Percentiles rank a stretch among this genome's conserved stretches.
Conservation (phyloP, 2,113 vertebrate genomes). For the Lophochroa leadbeateri region DNA sequence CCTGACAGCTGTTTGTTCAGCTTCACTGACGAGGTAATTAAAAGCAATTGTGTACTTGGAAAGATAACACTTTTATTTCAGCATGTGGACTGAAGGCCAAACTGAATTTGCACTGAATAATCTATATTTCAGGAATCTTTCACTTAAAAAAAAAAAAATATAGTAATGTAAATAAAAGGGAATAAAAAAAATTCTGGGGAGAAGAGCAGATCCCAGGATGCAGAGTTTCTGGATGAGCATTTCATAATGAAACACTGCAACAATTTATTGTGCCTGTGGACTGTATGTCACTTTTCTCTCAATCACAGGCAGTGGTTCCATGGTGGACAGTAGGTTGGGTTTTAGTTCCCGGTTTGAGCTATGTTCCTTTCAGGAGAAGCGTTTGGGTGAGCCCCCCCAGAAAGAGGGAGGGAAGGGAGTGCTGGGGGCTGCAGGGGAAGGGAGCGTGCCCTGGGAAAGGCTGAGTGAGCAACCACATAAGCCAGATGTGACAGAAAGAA, state of each 20-base stretch:
- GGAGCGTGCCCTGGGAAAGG: neutral
- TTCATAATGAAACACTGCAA: neutral
- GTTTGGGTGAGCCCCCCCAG: neutral
- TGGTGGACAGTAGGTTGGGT: neutral
- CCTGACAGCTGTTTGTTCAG: slow-evolving; percentile 56
- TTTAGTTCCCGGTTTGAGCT: neutral
- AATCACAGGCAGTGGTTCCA: fast-evolving
- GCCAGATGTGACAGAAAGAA: neutral
- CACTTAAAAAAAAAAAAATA: too few relatives aligned
- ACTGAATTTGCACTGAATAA: neutral
- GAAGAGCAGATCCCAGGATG: neutral
- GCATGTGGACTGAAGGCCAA: neutral
- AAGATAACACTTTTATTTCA: slow-evolving; percentile 4
- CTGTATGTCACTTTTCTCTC: neutral
- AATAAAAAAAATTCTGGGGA: neutral
- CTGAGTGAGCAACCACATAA: neutral
- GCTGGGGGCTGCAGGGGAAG: neutral
- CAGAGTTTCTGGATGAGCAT: neutral
- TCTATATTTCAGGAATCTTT: neutral
- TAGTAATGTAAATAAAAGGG: too few relatives aligned
- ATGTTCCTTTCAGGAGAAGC: neutral
- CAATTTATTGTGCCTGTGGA: neutral
- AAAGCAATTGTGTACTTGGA: slow-evolving; percentile 55
- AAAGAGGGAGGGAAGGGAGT: fast-evolving
- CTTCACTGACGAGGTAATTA: slow-evolving; percentile 68